phyloP scores from a whole-genome alignment of 1,140 invertebrate species.

The Drosophila lowei region DNA sequence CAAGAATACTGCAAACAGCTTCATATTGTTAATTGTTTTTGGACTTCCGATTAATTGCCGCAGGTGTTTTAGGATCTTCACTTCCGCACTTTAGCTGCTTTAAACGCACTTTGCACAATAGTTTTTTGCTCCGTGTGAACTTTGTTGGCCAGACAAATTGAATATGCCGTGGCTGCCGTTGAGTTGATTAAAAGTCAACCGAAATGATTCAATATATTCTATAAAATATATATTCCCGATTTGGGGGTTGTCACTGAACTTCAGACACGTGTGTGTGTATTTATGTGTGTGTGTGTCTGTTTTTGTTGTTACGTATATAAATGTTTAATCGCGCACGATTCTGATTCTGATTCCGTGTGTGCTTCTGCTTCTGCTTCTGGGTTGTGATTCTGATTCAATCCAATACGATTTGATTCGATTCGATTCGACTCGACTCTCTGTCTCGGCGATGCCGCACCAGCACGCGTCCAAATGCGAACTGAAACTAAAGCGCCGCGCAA shows the following conservation, averaged over 20 bases:
- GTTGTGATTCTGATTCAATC: conserved; percentile 15
- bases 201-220: conserved; percentile 25
- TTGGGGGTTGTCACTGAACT: conserved; percentile 70
- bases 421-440: conserved; percentile 35
- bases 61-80: neutral
- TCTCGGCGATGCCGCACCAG: conserved; percentile 67
- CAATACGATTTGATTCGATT: neutral
- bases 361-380: conserved; percentile 2
- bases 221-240: conserved; percentile 24
- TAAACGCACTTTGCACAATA: conserved; percentile 46
- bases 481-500: conserved; percentile 73
- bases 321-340: conserved; percentile 55
- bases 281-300: conserved; percentile 30
- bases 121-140: conserved; percentile 48
- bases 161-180: conserved; percentile 49
- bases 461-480: conserved; percentile 79
- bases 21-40: conserved; percentile 59
- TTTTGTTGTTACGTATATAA: conserved; percentile 19
- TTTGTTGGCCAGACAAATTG: conserved; percentile 60
- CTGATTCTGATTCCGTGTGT: conserved; percentile 15
- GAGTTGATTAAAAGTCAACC: conserved; percentile 47
- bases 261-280: conserved; percentile 60
- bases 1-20: conserved; percentile 75
- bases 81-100: conserved; percentile 8
- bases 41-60: conserved; percentile 12